Percentiles rank a stretch among this genome's conserved stretches.
Conservation (phyloP, 2,797 vertebrate species). For the Falco columbarius region DNA sequence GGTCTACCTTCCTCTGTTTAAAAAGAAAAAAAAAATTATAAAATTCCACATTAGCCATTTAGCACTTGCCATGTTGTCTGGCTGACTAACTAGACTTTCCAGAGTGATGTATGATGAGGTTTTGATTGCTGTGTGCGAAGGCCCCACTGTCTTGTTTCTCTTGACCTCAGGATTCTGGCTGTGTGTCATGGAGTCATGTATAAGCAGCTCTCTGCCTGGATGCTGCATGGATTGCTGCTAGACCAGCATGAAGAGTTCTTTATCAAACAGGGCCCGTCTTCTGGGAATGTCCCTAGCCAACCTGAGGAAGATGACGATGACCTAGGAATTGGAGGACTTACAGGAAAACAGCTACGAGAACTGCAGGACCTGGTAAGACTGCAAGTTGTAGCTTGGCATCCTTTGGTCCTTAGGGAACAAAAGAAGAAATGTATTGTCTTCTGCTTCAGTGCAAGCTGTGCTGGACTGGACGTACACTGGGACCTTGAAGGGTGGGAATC, state of each 20-base stretch:
- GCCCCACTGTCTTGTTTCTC: neutral
- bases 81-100: neutral
- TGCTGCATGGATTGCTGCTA: conserved; percentile 94
- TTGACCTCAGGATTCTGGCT: conserved; percentile 86
- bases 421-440: neutral
- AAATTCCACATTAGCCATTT: neutral
- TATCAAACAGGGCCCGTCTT: conserved; percentile 93
- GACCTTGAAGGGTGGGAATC: neutral
- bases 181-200: conserved; percentile 98
- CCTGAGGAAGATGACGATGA: conserved; percentile 96
- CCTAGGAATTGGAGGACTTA: conserved; percentile 93
- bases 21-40: neutral
- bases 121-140: neutral
- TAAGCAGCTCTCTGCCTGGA: conserved; percentile 98
- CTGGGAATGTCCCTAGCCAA: conserved; percentile 83
- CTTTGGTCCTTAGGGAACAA: neutral
- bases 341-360: conserved; percentile 93
- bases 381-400: neutral
- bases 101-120: neutral
- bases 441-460: neutral
- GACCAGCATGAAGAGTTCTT: conserved; percentile 98
- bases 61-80: neutral
- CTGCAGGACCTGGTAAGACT: conserved; percentile 93
- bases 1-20: neutral
- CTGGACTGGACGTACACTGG: neutral